Percentiles rank a stretch among this genome's conserved stretches.
phyloP scores from a whole-genome alignment of 2,797 vertebrate genomes.

The Eutrigla gurnardus region DNA sequence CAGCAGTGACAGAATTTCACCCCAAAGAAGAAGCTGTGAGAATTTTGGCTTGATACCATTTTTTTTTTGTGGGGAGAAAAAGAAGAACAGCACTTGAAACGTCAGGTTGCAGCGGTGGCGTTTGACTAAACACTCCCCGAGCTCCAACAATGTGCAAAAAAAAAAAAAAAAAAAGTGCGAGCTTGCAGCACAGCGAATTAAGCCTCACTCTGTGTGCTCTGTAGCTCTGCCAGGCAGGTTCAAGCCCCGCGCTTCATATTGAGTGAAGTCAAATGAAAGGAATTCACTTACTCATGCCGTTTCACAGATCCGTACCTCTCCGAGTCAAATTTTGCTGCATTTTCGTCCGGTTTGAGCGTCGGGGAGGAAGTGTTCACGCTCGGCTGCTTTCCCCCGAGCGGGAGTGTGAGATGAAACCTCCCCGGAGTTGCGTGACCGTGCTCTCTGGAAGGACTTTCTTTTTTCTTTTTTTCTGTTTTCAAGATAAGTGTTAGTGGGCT shows the following conservation, averaged over 20 bases:
- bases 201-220: conserved; percentile 52
- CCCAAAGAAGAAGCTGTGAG: conserved; percentile 59
- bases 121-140: conserved; percentile 57
- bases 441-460: conserved; percentile 47
- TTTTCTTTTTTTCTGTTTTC: conserved; percentile 4
- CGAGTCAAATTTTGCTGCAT: conserved; percentile 64
- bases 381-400: conserved; percentile 39
- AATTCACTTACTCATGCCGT: conserved; percentile 75
- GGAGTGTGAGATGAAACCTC: conserved; percentile 55
- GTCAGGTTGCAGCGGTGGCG: conserved; percentile 50
- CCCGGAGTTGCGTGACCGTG: conserved; percentile 52
- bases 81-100: conserved; percentile 39
- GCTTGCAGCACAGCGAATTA: conserved; percentile 52
- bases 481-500: conserved; percentile 65
- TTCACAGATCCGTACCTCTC: conserved; percentile 65
- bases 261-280: conserved; percentile 75
- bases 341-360: conserved; percentile 53
- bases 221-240: conserved; percentile 62
- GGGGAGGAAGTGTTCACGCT: conserved; percentile 64
- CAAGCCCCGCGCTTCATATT: conserved; percentile 60
- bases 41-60: conserved; percentile 18
- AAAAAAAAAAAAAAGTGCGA: conserved; percentile 22
- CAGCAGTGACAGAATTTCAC: conserved; percentile 57
- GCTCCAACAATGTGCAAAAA: conserved; percentile 39
- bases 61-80: conserved; percentile 3